Conservation (phyloP, 2,888 invertebrate genomes). For the Stenchaetothrips biformis region DNA sequence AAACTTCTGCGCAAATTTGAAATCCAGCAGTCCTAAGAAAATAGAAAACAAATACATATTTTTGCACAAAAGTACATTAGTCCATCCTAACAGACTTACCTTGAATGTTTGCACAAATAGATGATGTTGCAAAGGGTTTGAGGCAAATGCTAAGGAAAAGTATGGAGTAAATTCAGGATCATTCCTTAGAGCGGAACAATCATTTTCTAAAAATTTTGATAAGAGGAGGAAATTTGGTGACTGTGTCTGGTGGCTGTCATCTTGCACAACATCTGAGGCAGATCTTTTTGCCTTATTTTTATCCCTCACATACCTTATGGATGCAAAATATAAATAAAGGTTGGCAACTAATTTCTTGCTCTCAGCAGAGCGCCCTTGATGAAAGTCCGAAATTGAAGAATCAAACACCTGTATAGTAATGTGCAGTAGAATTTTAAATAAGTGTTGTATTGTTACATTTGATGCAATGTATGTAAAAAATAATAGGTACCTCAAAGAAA, state of each 20-base stretch:
- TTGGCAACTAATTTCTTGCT: background rate
- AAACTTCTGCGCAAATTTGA: conserved; percentile 10
- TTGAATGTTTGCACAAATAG: conserved; percentile 52
- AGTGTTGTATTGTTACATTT: background rate
- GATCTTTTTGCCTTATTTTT: no score
- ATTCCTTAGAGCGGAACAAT: conserved; percentile 49
- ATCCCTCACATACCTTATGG: background rate
- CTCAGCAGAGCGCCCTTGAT: background rate
- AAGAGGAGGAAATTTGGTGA: background rate
- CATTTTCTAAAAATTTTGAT: conserved; percentile 44
- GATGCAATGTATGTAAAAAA: background rate
- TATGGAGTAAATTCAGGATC: conserved; percentile 52
- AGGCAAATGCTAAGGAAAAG: conserved; percentile 55
- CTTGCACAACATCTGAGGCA: no score
- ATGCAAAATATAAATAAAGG: background rate
- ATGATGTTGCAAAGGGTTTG: conserved; percentile 51
- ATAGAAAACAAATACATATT: conserved; percentile 33
- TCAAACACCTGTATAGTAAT: background rate
- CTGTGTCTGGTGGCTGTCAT: no score
- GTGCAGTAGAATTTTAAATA: background rate
- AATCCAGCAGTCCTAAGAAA: conserved; percentile 1
- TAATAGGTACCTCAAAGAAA: background rate
- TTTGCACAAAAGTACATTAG: conserved; percentile 37
- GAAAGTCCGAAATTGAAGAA: background rate
- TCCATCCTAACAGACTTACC: conserved; percentile 37